Evolutionary conservation across 2,888 invertebrate species (phyloP).

Genomic region (Orthosia incerta): DNA sequence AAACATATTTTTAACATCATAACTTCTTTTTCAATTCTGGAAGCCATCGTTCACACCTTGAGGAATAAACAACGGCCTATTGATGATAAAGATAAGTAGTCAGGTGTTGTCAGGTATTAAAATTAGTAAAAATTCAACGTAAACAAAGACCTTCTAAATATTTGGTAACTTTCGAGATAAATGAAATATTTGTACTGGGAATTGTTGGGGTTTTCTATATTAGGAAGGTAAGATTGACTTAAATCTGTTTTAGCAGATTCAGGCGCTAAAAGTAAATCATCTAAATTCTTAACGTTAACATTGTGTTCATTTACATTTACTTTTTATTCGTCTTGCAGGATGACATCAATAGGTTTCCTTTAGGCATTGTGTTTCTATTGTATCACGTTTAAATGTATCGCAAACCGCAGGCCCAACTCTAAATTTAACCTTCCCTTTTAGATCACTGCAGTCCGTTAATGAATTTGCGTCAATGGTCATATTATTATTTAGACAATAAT

Average conservation of each 20-base stretch:
- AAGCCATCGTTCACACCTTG: conserved; percentile 30
- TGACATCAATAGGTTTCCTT: conserved; percentile 13
- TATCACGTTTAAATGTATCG: not conserved
- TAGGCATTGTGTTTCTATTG: conserved; percentile 1
- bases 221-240: not conserved
- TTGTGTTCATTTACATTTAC: not conserved
- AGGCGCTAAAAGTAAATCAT: not conserved
- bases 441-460: not conserved
- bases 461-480: conserved; percentile 8
- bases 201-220: not conserved
- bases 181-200: not conserved
- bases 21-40: conserved; percentile 29
- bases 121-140: conserved; percentile 9
- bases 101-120: conserved; percentile 39
- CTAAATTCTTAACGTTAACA: not conserved
- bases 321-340: not conserved
- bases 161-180: not conserved
- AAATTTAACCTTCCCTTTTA: conserved; percentile 5
- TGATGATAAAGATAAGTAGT: not conserved
- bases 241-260: not conserved
- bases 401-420: conserved; percentile 19
- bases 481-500: not conserved
- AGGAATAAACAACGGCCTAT: conserved; percentile 27
- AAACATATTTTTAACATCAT: conserved; percentile 20
- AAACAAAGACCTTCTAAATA: conserved; percentile 9